phyloP scores from a whole-genome alignment of 2,797 vertebrate genomes.

The Trichosurus vulpecula region DNA sequence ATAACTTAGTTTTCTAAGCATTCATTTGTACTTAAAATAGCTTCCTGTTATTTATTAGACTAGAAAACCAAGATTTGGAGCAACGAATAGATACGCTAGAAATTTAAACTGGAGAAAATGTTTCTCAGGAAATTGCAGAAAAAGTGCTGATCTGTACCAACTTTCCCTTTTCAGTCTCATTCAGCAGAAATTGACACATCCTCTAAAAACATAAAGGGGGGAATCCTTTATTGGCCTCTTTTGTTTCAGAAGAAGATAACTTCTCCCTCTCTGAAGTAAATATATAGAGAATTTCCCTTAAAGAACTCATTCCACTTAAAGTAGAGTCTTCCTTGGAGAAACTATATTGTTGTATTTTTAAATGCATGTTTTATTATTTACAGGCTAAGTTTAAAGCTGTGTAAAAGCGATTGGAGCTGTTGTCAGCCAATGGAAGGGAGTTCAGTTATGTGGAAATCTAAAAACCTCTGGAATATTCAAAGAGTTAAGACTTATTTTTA shows the following conservation, averaged over 20 bases:
- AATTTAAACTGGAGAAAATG: slow-evolving; percentile 59
- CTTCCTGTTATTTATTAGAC: slow-evolving; percentile 23
- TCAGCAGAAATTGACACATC: slow-evolving; percentile 4
- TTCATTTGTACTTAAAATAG: slow-evolving; percentile 18
- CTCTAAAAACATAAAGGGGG: slow-evolving; percentile 61
- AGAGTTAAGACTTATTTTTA: neutral
- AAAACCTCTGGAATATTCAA: neutral
- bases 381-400: neutral
- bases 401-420: neutral
- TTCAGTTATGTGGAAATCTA: neutral
- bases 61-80: slow-evolving; percentile 37
- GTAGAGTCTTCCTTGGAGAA: slow-evolving; percentile 61
- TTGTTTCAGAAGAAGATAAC: slow-evolving; percentile 69
- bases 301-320: slow-evolving; percentile 75
- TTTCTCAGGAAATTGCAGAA: slow-evolving; percentile 55
- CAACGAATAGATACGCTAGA: slow-evolving; percentile 17
- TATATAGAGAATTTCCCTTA: slow-evolving; percentile 59
- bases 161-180: neutral
- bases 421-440: neutral
- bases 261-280: slow-evolving; percentile 63
- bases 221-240: slow-evolving; percentile 63
- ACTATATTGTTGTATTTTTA: slow-evolving; percentile 31
- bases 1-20: neutral
- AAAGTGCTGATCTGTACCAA: slow-evolving; percentile 16
- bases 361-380: neutral